A percentile compares a stretch with the other conserved stretches of the same genome.
Evolutionary conservation across 2,797 vertebrate species (phyloP).

Genomic region (Clarias platycephalus): DNA sequence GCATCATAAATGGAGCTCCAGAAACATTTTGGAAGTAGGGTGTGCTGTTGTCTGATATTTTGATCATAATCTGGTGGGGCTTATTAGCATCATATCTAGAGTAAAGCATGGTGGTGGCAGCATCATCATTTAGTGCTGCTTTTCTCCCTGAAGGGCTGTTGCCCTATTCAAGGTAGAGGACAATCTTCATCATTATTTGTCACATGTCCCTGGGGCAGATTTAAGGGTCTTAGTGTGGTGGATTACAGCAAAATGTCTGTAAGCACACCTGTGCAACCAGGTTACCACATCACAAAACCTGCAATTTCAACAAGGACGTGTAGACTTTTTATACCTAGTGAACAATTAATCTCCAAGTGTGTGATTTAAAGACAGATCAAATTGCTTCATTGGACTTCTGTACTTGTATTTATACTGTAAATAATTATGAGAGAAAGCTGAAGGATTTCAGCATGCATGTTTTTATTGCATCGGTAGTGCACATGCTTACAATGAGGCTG

Average conservation of each 20-base stretch:
- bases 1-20: background rate
- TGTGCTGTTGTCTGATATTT: background rate
- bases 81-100: background rate
- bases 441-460: conserved; percentile 8
- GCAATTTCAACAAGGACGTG: background rate
- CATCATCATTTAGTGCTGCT: background rate
- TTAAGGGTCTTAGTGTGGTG: no score
- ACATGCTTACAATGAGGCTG: conserved; percentile 19
- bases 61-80: background rate
- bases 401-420: background rate
- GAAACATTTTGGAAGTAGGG: background rate
- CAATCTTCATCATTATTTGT: no score
- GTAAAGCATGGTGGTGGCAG: background rate
- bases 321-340: background rate
- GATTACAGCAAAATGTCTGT: background rate
- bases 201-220: no score
- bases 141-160: background rate
- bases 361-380: background rate
- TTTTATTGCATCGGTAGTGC: conserved; percentile 9
- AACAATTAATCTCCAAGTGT: background rate
- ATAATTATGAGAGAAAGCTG: background rate
- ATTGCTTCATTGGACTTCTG: background rate
- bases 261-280: background rate
- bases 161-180: background rate
- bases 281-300: background rate